phyloP scores from a whole-genome alignment of 2,888 invertebrate species.

The Diabrotica balteata region DNA sequence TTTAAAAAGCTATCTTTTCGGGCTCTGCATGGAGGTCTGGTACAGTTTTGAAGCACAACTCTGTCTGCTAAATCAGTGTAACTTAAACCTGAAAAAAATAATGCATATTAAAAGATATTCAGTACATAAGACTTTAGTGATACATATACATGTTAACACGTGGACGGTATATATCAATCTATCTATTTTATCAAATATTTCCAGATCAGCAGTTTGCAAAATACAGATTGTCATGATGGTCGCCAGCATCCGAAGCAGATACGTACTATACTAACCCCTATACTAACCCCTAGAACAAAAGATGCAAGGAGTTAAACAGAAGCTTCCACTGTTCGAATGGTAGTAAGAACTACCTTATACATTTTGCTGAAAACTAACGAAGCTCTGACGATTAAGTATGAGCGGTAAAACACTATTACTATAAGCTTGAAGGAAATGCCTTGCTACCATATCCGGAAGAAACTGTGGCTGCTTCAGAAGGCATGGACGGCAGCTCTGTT shows the following conservation, averaged over 20 bases:
- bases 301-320: no score
- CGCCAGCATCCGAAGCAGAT: no score
- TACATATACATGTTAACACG: background rate
- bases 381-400: background rate
- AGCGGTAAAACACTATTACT: background rate
- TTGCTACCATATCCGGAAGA: background rate
- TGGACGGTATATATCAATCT: no score
- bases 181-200: no score
- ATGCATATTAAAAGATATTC: background rate
- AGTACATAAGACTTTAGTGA: background rate
- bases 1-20: conserved; percentile 66
- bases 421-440: background rate
- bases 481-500: no score
- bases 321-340: no score
- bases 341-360: no score
- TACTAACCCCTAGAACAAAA: no score
- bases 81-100: conserved; percentile 60
- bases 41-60: conserved; percentile 69
- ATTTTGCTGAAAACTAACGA: background rate
- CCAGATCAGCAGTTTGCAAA: no score
- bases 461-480: background rate
- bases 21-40: conserved; percentile 70
- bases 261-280: no score
- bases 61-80: conserved; percentile 58
- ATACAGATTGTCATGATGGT: no score